Conservation (phyloP, 2,888 invertebrate genomes). For the Xanthia togata region DNA sequence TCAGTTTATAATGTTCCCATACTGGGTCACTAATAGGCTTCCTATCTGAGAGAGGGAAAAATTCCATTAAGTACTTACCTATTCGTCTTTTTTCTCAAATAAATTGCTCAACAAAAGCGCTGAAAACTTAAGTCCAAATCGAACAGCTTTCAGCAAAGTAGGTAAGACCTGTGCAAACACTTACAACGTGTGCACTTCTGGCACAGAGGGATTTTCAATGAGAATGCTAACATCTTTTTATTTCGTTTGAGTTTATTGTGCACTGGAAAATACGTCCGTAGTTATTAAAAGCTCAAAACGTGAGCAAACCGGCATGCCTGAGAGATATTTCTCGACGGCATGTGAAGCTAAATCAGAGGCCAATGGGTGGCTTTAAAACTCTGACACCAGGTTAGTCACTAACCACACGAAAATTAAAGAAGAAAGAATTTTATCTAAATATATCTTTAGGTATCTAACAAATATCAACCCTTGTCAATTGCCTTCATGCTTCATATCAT, state of each 20-base stretch:
- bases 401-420: too few relatives aligned
- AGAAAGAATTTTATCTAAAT: too few relatives aligned
- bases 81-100: not conserved
- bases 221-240: constrained; percentile 2
- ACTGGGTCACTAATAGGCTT: too few relatives aligned
- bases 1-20: not conserved
- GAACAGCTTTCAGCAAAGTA: constrained; percentile 18
- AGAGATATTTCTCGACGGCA: too few relatives aligned
- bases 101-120: not conserved
- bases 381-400: too few relatives aligned
- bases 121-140: constrained; percentile 13
- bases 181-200: constrained; percentile 4
- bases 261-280: not conserved
- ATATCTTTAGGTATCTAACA: too few relatives aligned
- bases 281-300: not conserved
- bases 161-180: constrained; percentile 18
- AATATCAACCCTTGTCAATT: too few relatives aligned
- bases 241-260: not conserved
- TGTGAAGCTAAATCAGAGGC: too few relatives aligned
- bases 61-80: not conserved
- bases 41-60: not conserved
- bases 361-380: too few relatives aligned
- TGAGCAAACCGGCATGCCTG: too few relatives aligned
- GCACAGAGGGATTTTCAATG: not conserved
- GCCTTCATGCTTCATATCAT: too few relatives aligned